Base-by-base conservation (phyloP, 2,113 vertebrate species). In the Sapajus apella region DNA sequence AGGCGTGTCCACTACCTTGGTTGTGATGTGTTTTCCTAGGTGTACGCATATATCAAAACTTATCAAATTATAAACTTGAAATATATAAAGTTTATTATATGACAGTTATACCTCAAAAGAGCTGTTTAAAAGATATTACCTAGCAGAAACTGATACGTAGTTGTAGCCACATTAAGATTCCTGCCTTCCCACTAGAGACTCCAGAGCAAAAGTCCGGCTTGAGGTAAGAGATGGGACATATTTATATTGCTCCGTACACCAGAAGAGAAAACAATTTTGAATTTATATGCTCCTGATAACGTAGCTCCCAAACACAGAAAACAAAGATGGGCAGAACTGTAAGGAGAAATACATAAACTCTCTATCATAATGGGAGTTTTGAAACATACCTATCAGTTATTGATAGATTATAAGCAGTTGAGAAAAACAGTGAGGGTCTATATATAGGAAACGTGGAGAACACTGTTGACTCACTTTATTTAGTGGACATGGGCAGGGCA, bases 1-100 rank as follows among this genome's bases (percentile, higher is more conserved):
- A 12, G 32, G 4, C 1, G 5, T 1, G 7, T 13, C 35, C 2
- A 1, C 40, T n/a, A 0, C 23, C 77, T 47, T 25, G 23, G 20
- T 20, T 37, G 84, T 20, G 43, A 45, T 12, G 3, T 16, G 23
- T 40, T 45, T 55, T 30, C n/a, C 10, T 25, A 23, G n/a, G 11
- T 66, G 30, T 11, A 1, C 23, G 30, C 8, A 3, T 30, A 1
- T n/a, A 17, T 52, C 37, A 47, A 25, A 70, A 70, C 12, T 8
- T 37, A 21, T 1, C n/a, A 50, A 9, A 23, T 81, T 32, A 3
- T 10, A 61, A 11, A 14, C 81, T 80, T 12, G 23, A 66, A 64
- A 13, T 45, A 40, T 23, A 21, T 40, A 27, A 61, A 43, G 27
- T 43, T 23, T 87, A 27, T 52, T 25, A 8, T 64, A 2, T 64